These are phyloP conservation scores for Ploceus nigricollis DNA, from an alignment of 2,113 vertebrate species.

Conservation along the genomic window DNA sequence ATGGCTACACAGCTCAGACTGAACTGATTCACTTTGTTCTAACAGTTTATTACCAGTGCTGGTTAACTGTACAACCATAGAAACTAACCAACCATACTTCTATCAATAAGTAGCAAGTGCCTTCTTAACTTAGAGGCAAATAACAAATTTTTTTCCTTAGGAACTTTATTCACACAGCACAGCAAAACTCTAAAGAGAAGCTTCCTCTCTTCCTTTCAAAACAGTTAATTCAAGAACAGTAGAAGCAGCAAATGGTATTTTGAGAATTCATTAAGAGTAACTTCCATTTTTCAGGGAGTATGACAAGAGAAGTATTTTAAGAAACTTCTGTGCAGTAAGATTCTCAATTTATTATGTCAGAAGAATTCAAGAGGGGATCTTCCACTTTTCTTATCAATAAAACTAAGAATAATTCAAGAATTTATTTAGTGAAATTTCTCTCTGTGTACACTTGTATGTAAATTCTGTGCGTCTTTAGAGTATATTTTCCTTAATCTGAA, in stretches of 20 bases:
- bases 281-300: neutral
- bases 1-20: neutral
- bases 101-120: neutral
- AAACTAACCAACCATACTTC: neutral
- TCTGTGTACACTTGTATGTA: neutral
- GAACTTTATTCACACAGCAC: neutral
- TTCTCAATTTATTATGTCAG: neutral
- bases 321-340: neutral
- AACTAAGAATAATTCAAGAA: neutral
- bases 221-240: neutral
- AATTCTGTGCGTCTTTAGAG: neutral
- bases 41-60: neutral
- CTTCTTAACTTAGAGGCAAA: neutral
- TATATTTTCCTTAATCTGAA: neutral
- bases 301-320: neutral
- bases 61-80: neutral
- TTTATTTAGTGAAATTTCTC: neutral
- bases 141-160: neutral
- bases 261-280: neutral
- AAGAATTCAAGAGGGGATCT: neutral
- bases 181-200: neutral
- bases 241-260: neutral
- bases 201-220: neutral
- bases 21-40: neutral
- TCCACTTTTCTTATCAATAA: neutral